Percentiles rank a stretch among this genome's conserved stretches.
Conservation (phyloP, 2,888 invertebrate genomes). For the Rhabditoides inermis region DNA sequence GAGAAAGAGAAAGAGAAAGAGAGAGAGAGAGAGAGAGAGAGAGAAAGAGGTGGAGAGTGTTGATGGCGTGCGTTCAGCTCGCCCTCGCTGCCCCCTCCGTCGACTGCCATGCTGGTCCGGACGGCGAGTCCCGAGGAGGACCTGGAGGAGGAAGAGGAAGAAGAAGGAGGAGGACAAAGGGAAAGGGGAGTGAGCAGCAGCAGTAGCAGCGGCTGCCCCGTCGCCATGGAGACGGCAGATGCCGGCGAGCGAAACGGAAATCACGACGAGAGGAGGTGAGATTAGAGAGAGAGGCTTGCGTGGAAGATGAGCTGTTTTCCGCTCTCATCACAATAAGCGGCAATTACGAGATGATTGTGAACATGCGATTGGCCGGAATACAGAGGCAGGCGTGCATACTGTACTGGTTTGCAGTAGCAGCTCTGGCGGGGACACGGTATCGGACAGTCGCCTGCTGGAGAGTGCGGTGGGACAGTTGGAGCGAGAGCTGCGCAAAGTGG, state of each 20-base stretch:
- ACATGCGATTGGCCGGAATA: too few relatives aligned
- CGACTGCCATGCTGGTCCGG: too few relatives aligned
- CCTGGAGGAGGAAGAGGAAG: background rate
- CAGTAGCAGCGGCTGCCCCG: background rate
- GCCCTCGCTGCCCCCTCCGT: too few relatives aligned
- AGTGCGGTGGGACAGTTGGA: slow-evolving; percentile 54
- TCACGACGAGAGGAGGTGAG: background rate
- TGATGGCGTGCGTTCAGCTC: background rate
- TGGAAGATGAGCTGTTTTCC: too few relatives aligned
- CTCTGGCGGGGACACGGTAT: too few relatives aligned
- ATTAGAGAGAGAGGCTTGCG: background rate
- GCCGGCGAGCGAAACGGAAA: slow-evolving; percentile 1
- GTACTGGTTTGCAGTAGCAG: too few relatives aligned
- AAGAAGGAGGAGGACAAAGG: background rate
- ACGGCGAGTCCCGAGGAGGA: too few relatives aligned
- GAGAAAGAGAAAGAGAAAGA: background rate
- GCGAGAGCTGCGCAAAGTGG: slow-evolving; percentile 43
- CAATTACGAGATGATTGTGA: too few relatives aligned
- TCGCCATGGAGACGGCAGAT: too few relatives aligned
- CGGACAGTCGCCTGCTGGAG: too few relatives aligned
- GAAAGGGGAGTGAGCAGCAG: background rate
- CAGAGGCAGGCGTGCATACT: too few relatives aligned
- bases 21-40: background rate
- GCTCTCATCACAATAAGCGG: too few relatives aligned
- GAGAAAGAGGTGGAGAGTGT: background rate